Percentiles rank a stretch among this genome's conserved stretches.
phyloP scores from a whole-genome alignment of 2,113 vertebrate genomes.

The Menura novaehollandiae region DNA sequence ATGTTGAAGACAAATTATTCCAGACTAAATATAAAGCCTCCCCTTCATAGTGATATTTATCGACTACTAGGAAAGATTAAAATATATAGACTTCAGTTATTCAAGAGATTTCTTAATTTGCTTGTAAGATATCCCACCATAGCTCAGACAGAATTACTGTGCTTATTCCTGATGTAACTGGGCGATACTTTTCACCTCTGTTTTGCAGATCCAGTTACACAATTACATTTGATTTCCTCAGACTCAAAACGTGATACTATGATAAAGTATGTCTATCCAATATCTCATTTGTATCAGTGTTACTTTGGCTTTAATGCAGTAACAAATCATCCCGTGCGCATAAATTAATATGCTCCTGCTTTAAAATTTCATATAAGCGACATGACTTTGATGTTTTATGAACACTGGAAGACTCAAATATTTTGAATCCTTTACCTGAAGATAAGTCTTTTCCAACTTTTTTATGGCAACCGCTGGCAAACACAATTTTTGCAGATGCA shows the following conservation, averaged over 20 bases:
- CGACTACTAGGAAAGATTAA: neutral
- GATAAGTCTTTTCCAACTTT: neutral
- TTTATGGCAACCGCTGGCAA: neutral
- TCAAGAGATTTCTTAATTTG: neutral
- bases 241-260: neutral
- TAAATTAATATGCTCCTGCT: neutral
- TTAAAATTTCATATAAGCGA: neutral
- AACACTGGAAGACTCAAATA: neutral
- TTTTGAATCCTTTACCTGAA: neutral
- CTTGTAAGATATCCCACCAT: neutral
- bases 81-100: neutral
- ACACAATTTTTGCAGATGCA: neutral
- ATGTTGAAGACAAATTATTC: neutral
- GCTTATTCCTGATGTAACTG: neutral
- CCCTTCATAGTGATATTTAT: neutral
- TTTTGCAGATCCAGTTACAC: neutral
- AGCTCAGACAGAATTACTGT: neutral
- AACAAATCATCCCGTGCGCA: neutral
- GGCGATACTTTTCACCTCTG: neutral
- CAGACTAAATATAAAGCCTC: neutral
- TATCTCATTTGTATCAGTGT: neutral
- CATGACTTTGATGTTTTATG: neutral
- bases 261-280: neutral
- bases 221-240: neutral
- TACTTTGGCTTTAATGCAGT: neutral